Evolutionary conservation across 2,113 vertebrate species (phyloP), one percentile per base, ranked within the genome.

Genomic region (Burhinus oedicnemus): DNA sequence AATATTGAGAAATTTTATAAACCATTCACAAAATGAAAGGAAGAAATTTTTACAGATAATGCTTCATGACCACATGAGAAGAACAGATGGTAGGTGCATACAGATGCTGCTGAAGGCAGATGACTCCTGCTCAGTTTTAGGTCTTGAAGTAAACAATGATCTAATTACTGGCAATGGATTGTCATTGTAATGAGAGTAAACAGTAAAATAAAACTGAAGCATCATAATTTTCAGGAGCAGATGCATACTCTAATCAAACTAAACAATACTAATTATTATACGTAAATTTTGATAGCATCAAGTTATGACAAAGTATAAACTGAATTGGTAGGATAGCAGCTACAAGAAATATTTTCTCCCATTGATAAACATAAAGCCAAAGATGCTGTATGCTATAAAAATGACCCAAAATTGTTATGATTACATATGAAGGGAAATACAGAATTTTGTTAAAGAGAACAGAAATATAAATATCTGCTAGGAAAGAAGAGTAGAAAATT

Each of bases 91-190:
- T 66, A 96, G 68, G 72, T 90, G 69, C 47, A 52, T 58, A 66
- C 52, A 94, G 85, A 90, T 54, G 70, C 32, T 90, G 62, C 69
- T 90, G 44, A 80, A 92, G 60, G 54, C 74, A 95, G 71, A 91
- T 80, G 74, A 91, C 66, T 91, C 55, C 55, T 81, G 52, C 60
- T 93, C 38, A 29, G 26, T 87, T 91, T 92, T 81, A 90, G 83
- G 52, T 94, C 89, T 65, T 87, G 36, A 97, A 93, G 84, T 96
- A 94, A 98, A 97, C 83, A 95, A 80, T 82, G n/a, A 81, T 71
- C 65, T 93, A 94, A 96, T 97, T 89, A 93, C 65, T 83, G 57
- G 54, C 44, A 93, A 87, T 65, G 49, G 79, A 74, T 93, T 85
- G 52, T 61, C 58, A 55, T 89, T 97, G 64, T 79, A 89, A 83